These are phyloP conservation scores for Cladopsammia gracilis DNA, from an alignment of 64 coral and sea anemone species.

Conservation along the genomic window DNA sequence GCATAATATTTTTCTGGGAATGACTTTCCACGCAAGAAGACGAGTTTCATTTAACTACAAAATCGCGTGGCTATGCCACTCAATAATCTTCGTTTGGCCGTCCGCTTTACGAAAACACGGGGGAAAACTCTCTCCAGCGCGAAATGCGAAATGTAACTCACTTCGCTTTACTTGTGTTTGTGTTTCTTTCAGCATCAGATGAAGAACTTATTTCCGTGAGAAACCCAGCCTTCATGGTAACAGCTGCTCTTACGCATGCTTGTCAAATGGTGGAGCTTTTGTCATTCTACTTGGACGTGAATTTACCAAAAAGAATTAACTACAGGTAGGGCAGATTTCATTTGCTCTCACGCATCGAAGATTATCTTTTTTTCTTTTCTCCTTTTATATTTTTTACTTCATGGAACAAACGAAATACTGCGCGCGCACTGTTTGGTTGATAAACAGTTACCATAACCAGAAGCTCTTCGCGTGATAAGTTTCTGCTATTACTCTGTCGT, in stretches of 20 bases:
- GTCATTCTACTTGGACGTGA: conserved; percentile 88
- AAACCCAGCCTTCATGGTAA: conserved; percentile 89
- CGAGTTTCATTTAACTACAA: too few species aligned
- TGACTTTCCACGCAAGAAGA: too few species aligned
- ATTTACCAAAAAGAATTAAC: conserved; percentile 89
- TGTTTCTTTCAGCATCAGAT: conserved; percentile 40
- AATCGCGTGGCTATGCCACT: too few species aligned
- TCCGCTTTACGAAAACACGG: too few species aligned
- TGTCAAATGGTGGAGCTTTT: conserved; percentile 88
- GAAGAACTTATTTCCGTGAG: conserved; percentile 67
- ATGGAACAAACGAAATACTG: too few species aligned
- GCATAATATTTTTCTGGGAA: too few species aligned
- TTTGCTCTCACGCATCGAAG: background rate
- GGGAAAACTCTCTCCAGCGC: too few species aligned
- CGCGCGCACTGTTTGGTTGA: too few species aligned
- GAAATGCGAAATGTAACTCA: background rate
- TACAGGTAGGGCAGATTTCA: conserved; percentile 68
- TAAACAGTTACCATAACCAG: too few species aligned
- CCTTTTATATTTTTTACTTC: background rate
- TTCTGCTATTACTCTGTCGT: too few species aligned
- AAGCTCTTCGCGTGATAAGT: too few species aligned
- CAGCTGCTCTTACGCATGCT: conserved; percentile 79
- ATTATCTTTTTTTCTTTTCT: background rate
- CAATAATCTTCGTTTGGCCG: too few species aligned
- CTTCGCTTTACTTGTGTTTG: background rate